Base-by-base conservation (phyloP, 2,888 invertebrate genomes). In the Volucella bombylans region DNA sequence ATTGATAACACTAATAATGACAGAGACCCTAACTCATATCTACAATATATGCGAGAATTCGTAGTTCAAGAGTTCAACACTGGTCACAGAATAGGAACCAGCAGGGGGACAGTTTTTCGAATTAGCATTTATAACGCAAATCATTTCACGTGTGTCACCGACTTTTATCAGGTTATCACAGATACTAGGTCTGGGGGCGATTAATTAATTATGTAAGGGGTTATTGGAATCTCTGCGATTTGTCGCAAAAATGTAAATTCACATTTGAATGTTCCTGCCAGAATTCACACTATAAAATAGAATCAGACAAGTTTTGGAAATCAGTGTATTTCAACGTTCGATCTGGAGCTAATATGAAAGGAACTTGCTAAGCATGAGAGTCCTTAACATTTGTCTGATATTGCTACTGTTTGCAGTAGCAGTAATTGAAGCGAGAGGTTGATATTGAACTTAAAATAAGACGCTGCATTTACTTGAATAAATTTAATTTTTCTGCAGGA, bases 231-330 rank as follows among this genome's bases (percentile, higher is more conserved):
- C 59, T 6, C 6, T 52, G 45, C 8, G 47, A 43, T 61, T 49
- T 41, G 57, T 43, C 41, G 38, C 12, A 15, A 52, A 76, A 72
- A 77, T 77, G 65, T 45, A 59, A 82, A 77, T 82, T 78, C 50
- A 1, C n/a, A 11, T 15, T 12, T 43, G 50, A 39, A 18, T 38
- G 54, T 12, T 62, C 43, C 11, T 6, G 61, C 57, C 52, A 39
- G 15, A 62, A 15, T 54, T 65, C n/a, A 74, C 68, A 67, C 78
- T 87, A 87, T 88, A 88, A 88, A 88, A 87, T 86, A 80, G 78
- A 64, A 11, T n/a, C 23, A 85, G 80, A 82, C 80, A 47, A 4
- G 10, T 81, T 86, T 55, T 82, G 12, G 45, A 76, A 77, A 31
- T 87, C 88, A 88, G 87, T 88, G 69, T 76, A 57, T 50, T 85